phyloP scores from a whole-genome alignment of 2,797 vertebrate genomes.

The Gallirallus australis region DNA sequence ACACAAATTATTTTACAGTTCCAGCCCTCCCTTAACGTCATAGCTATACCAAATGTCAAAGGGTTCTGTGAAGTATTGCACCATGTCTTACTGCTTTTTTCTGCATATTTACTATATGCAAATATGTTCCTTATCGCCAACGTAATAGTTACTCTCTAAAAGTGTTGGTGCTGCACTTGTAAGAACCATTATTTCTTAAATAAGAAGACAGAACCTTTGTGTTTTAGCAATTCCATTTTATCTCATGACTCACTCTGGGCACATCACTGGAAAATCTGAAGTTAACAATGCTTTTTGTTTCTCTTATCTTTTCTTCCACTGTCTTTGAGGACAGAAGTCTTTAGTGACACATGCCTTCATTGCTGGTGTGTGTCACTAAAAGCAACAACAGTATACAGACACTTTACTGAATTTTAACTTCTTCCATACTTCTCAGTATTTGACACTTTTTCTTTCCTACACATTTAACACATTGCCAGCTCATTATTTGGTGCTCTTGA shows the following conservation, averaged over 20 bases:
- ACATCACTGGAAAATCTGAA: conserved; percentile 15
- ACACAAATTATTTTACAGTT: not conserved
- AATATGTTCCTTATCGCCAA: not conserved
- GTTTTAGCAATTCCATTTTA: not conserved
- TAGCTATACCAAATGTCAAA: not conserved
- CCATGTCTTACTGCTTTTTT: not conserved
- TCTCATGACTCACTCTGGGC: not conserved
- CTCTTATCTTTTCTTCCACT: not conserved
- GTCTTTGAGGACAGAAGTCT: not conserved
- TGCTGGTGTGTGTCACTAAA: not conserved
- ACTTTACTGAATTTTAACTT: not conserved
- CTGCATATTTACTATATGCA: not conserved
- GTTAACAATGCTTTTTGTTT: not conserved
- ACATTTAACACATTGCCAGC: not conserved
- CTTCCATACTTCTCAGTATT: not conserved
- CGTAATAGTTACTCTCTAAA: not conserved
- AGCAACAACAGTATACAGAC: not conserved
- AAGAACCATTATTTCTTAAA: not conserved
- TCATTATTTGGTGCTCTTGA: not conserved
- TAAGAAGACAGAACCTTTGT: not conserved
- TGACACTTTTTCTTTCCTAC: not conserved
- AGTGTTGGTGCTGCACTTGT: not conserved
- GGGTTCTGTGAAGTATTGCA: not conserved
- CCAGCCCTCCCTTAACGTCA: not conserved
- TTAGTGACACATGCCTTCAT: not conserved